Evolutionary conservation across 1,140 invertebrate genomes (phyloP).

Genomic region (Cephus cinctus): DNA sequence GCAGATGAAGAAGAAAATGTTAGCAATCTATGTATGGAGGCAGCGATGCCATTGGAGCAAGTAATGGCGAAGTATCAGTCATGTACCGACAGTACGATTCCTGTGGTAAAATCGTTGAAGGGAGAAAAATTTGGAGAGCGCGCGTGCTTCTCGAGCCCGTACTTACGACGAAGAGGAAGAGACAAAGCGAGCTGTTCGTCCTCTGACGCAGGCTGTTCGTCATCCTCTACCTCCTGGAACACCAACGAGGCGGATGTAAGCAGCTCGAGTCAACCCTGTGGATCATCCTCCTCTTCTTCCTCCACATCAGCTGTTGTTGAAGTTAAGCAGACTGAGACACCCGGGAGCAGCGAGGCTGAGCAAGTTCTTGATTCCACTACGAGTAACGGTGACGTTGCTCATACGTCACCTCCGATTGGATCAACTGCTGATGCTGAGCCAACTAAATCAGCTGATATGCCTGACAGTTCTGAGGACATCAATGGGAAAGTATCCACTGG

Average conservation of each 20-base stretch:
- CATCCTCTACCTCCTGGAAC: conserved; percentile 37
- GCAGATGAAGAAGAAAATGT: conserved; percentile 71
- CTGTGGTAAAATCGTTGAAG: conserved; percentile 25
- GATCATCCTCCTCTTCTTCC: conserved; percentile 21
- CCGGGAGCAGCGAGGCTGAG: conserved; percentile 45
- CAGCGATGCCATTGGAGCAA: conserved; percentile 78
- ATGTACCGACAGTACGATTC: conserved; percentile 24
- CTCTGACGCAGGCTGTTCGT: conserved; percentile 40
- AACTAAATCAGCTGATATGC: conserved; percentile 46
- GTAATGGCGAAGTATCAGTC: conserved; percentile 66
- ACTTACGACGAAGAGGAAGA: conserved; percentile 30
- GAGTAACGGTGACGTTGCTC: conserved; percentile 53
- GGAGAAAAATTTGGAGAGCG: conserved; percentile 23
- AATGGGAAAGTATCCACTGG: conserved; percentile 55
- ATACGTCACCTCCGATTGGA: conserved; percentile 23
- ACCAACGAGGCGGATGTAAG: conserved; percentile 51
- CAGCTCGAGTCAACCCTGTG: conserved; percentile 48
- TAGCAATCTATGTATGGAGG: conserved; percentile 75
- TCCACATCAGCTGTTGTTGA: conserved; percentile 21
- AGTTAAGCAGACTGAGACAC: conserved; percentile 26
- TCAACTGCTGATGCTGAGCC: conserved; percentile 40
- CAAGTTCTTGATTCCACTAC: conserved; percentile 54
- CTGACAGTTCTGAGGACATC: conserved; percentile 61
- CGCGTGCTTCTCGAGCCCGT: conserved; percentile 27
- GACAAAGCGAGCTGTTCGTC: conserved; percentile 33